These are phyloP conservation scores for Taxidea taxus DNA, from an alignment of 2,113 vertebrate genomes.

Conservation along the genomic window DNA sequence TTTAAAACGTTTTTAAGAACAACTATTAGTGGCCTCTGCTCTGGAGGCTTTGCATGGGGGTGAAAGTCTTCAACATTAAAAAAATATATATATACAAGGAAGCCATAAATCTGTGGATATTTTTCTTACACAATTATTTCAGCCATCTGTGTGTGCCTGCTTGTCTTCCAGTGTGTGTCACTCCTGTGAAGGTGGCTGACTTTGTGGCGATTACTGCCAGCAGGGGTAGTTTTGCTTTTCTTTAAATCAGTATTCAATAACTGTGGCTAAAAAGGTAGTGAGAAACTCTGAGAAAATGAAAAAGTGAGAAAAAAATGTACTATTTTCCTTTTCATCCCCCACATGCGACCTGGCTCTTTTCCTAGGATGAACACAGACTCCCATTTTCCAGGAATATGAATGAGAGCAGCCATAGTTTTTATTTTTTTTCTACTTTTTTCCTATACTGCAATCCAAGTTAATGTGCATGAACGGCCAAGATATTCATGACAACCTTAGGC, in stretches of 20 bases:
- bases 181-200: background rate
- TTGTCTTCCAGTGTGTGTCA: background rate
- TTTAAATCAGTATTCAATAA: background rate
- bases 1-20: background rate
- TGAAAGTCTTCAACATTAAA: background rate
- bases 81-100: background rate
- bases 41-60: background rate
- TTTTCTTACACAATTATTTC: background rate
- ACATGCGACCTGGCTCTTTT: constrained; percentile 46
- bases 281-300: constrained; percentile 33
- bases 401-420: constrained; percentile 42
- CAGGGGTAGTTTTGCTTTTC: background rate
- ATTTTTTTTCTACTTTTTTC: constrained; percentile 21
- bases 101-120: background rate
- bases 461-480: background rate
- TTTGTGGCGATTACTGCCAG: background rate
- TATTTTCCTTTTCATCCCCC: constrained; percentile 31
- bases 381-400: constrained; percentile 61
- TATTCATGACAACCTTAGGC: background rate
- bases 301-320: background rate
- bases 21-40: background rate
- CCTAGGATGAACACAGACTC: constrained; percentile 58
- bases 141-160: background rate
- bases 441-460: constrained; percentile 43
- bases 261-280: background rate